These are phyloP conservation scores for Diaphora mendica DNA, from an alignment of 2,888 invertebrate species.

Conservation along the genomic window DNA sequence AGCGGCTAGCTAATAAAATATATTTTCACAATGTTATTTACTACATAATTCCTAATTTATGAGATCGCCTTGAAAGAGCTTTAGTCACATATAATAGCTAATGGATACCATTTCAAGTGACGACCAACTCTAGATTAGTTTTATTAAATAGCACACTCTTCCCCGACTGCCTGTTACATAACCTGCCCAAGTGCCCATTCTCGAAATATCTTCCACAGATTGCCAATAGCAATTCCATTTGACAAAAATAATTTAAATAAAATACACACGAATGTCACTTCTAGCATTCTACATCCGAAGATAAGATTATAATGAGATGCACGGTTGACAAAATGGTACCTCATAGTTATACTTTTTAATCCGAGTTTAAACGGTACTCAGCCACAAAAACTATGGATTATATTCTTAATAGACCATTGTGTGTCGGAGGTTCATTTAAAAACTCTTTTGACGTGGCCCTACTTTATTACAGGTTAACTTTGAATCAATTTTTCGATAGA, in stretches of 20 bases:
- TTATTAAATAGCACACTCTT: no score
- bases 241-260: not conserved
- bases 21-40: no score
- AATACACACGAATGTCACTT: constrained; percentile 10
- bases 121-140: no score
- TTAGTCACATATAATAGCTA: no score
- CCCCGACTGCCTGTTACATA: no score
- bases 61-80: no score
- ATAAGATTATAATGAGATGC: constrained; percentile 72
- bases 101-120: no score
- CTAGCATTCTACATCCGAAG: constrained; percentile 28
- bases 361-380: constrained; percentile 67
- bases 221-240: no score
- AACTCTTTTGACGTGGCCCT: constrained; percentile 60
- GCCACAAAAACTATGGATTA: constrained; percentile 63
- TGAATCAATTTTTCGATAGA: constrained; percentile 31
- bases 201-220: no score
- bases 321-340: constrained; percentile 77
- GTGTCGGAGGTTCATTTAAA: constrained; percentile 46
- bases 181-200: no score
- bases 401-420: constrained; percentile 61
- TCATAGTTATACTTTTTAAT: constrained; percentile 64
- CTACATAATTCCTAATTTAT: no score
- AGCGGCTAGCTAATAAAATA: no score
- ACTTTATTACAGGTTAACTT: constrained; percentile 48